Base-by-base conservation (phyloP, 2,113 vertebrate genomes). In the Thunnus maccoyii region DNA sequence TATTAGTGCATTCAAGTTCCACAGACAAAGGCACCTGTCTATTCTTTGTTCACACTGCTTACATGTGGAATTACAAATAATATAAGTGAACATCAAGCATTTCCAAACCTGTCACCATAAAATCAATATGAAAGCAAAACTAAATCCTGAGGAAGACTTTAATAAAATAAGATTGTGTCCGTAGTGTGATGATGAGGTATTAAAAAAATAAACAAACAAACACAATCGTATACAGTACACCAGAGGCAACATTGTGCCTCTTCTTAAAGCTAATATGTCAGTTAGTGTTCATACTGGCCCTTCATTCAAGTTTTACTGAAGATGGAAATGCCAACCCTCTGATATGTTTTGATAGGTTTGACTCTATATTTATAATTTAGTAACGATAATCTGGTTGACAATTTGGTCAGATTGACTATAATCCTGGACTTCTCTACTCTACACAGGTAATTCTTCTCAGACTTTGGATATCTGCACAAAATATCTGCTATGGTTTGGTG, bases 1-100 rank as follows among this genome's bases (percentile, higher is more conserved):
- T 13, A 18, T 5, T 41, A 22, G 16, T 52, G 8, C 52, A 54
- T 54, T 60, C 9, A 57, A 30, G 18, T 44, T 25, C 44, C 36
- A 65, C 41, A 74, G 25, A 72, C 50, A 72, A 78, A 82, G 48
- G 54, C 62, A 66, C 17, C 47, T 0, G 15, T 72, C 62, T 74
- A 52, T 17, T 14, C 70, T 76, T 54, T 75, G 13, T 65, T 9
- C 73, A 27, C 10, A 55, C 16, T 3, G 3, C 60, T 60, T 65
- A 47, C 4, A 56, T 15, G 7, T 27, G 0, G 4, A n/a, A 25
- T 17, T 25, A 64, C 25, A 79, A 22, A 76, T 47, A 1, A 68
- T 41, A 10, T 5, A 56, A 6, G 27, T 30, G 56, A 70, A 46
- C 14, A 66, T 15, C 2, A 36, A 18, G n/a, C 17, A 62, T 67